Base-by-base conservation (phyloP, 1,140 invertebrate genomes). In the Drosophila teissieri region DNA sequence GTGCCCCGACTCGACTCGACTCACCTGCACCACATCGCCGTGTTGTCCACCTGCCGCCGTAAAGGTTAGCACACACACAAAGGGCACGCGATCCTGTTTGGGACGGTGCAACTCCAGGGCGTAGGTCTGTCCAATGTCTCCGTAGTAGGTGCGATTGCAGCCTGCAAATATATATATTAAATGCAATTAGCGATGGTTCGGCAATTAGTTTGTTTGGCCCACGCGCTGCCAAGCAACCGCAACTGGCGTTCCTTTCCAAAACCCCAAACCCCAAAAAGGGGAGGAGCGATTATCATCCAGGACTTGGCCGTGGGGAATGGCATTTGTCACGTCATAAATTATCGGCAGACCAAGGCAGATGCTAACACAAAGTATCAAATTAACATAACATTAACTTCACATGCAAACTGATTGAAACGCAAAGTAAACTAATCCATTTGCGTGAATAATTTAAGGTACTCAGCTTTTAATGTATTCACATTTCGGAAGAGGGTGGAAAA, bases 141-240 rank as follows among this genome's bases (percentile, higher is more conserved):
- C 96, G 68, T 96, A 97, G 90, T 97, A 97, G 4, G 96, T 97
- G 90, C 95, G 95, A 92, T 97, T 97, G 93, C 96, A 97, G 54
- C 96, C 96, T 97, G 94, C 19, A n/a, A 58, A 58, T 67, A 61
- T 62, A 60, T 79, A 61, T 69, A 62, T 79, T 72, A 58, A 76
- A 88, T 36, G 83, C 83, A 86, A 86, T 86, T 88, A 88, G 70
- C 61, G 65, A 68, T 70, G 74, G 78, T 72, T 78, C 37, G 56
- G 61, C 75, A 83, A 79, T 84, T 83, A 84, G 68, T 67, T 57
- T 78, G 72, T 62, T 80, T 64, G 57, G 19, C 52, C 14, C 58
- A 27, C 67, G 48, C 42, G 63, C 36, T 69, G 75, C 49, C 65
- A 46, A 58, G 65, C 62, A 79, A 78, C 69, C 56, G 44, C 39